phyloP scores from a whole-genome alignment of 2,797 vertebrate genomes.

The Rhinella marina region DNA sequence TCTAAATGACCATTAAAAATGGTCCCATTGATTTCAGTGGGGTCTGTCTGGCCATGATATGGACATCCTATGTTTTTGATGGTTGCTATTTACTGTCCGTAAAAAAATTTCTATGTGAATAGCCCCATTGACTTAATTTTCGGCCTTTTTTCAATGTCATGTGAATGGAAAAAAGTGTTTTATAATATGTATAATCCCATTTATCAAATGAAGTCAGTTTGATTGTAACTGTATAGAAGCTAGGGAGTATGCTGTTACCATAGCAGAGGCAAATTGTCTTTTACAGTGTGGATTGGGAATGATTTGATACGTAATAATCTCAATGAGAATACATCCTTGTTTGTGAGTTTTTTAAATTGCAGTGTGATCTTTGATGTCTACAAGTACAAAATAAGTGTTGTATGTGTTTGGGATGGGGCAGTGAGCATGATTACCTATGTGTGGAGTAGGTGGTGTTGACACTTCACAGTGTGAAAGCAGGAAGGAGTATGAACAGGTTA shows the following conservation, averaged over 20 bases:
- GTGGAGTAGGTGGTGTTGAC: constrained; percentile 1
- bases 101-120: too few relatives aligned
- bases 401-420: neutral
- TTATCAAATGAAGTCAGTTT: neutral
- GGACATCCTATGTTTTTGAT: too few relatives aligned
- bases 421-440: neutral
- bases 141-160: too few relatives aligned
- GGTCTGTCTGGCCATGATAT: too few relatives aligned
- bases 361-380: neutral
- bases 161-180: too few relatives aligned
- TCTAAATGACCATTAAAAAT: too few relatives aligned
- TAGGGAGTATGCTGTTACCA: neutral
- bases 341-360: neutral
- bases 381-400: neutral
- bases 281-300: too few relatives aligned
- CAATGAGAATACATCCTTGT: neutral
- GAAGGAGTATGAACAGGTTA: neutral
- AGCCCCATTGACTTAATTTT: too few relatives aligned
- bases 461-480: neutral
- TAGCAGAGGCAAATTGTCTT: neutral
- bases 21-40: too few relatives aligned
- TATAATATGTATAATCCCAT: neutral
- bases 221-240: neutral
- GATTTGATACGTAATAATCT: neutral
- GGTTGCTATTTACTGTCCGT: too few relatives aligned